Evolutionary conservation across 2,113 vertebrate genomes (phyloP).

Genomic region (Spea bombifrons): DNA sequence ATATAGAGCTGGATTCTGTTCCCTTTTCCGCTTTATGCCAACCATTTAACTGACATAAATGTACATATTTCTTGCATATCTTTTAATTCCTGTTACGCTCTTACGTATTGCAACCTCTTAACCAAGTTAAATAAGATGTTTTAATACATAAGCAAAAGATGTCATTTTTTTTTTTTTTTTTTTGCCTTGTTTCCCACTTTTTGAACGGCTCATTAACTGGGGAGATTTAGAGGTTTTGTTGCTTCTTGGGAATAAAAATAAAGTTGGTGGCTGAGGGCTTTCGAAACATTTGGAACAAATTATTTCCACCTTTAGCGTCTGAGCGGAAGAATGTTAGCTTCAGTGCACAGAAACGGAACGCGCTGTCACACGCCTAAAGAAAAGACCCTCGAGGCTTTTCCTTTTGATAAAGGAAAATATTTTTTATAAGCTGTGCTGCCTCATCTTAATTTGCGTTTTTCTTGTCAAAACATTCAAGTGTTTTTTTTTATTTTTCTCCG

Average conservation of each 20-base stretch:
- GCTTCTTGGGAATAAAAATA: constrained; percentile 71
- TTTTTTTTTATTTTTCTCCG: background rate
- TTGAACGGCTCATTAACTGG: constrained; percentile 58
- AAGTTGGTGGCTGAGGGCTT: constrained; percentile 68
- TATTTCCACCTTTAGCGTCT: constrained; percentile 74
- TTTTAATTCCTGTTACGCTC: background rate
- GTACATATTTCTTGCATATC: constrained; percentile 23
- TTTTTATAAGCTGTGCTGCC: constrained; percentile 21
- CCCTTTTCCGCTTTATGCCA: too few relatives aligned
- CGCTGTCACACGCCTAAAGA: constrained; percentile 67
- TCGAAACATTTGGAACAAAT: constrained; percentile 81
- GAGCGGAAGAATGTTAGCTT: constrained; percentile 72
- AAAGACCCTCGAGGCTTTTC: constrained; percentile 58
- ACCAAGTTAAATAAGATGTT: constrained; percentile 58
- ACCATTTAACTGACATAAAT: constrained; percentile 29
- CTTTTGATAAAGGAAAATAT: constrained; percentile 58
- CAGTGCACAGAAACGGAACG: constrained; percentile 73
- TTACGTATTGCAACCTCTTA: background rate
- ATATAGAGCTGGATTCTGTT: too few relatives aligned
- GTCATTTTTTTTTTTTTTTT: constrained; percentile 57
- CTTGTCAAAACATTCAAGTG: background rate
- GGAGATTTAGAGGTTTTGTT: constrained; percentile 69
- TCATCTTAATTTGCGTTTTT: too few relatives aligned
- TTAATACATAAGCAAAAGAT: constrained; percentile 62
- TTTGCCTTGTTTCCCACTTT: constrained; percentile 1